Evolutionary conservation across 1,140 invertebrate genomes (phyloP), one percentile per base, ranked within the genome.

Genomic region (Macrobrachium nipponense): DNA sequence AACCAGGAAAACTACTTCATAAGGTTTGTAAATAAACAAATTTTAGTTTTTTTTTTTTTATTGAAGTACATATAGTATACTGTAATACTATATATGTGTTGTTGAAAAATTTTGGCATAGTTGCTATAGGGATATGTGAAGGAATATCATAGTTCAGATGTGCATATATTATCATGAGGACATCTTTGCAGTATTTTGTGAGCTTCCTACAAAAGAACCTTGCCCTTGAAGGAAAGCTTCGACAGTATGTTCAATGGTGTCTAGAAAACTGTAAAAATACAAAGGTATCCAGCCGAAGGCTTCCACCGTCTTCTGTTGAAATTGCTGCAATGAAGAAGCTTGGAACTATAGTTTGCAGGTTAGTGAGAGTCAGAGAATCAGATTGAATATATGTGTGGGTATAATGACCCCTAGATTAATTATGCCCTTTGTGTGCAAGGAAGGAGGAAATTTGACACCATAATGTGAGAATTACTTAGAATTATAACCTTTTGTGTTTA

Each of bases 201-300:
- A 95, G 95, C 11, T 97, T 96, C 89, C 90, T 97, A 43, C 94
- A 94, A 88, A 95, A 95, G 90, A 95, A 95, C 90, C 90, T 95
- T 18, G 91, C 93, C 14, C 92, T 95, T 78, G 95, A 95, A 75
- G 94, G 95, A 20, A 94, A 95, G 90, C 91, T 95, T 15, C 92
- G 94, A 0, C 96, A 97, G 90, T 98, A 97, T 90, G 97, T 97
- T 15, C 96, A 98, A 90, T 98, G 97, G 95, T 98, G 97, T 90
- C 92, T 98, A 43, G 97, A 98, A 89, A 98, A 98, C 92, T 96
- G 97, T 83, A 95, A 96, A 87, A 96, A 96, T 89, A 96, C 95
- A 0, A 95, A 96, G 91, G 95, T 95, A 0, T 95, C 94, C 27
- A 95, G 95, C 27, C 91, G 97, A 77, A 95, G 95, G 89, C 90